Evolutionary conservation across 1,140 invertebrate species (phyloP).

Genomic region (Brachionus rubens): DNA sequence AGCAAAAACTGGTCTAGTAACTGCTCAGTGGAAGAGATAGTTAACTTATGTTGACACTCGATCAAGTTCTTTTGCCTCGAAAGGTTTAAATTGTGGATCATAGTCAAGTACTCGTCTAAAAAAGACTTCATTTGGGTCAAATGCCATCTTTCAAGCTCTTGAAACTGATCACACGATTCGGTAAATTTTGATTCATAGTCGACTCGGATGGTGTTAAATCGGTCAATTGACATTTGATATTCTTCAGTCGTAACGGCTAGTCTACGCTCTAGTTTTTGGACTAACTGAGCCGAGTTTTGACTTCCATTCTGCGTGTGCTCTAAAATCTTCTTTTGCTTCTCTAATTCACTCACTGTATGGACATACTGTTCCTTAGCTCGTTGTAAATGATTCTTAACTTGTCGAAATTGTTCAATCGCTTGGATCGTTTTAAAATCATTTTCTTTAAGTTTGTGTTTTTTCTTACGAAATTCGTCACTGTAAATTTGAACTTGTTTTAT

Average conservation of each 20-base stretch:
- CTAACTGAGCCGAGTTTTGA: neutral
- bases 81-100: neutral
- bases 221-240: neutral
- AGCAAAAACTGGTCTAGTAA: constrained; percentile 26
- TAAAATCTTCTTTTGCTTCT: constrained; percentile 23
- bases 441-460: constrained; percentile 22
- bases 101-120: neutral
- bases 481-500: constrained; percentile 42
- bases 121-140: constrained; percentile 14
- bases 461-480: neutral
- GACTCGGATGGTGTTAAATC: neutral
- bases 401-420: neutral
- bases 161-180: constrained; percentile 10
- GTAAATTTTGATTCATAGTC: neutral
- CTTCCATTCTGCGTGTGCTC: neutral
- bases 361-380: neutral
- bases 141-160: neutral
- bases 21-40: neutral
- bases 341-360: neutral
- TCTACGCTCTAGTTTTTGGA: constrained; percentile 10
- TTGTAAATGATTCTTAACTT: neutral
- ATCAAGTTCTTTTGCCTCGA: neutral
- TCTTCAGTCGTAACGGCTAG: neutral
- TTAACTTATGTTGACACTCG: neutral
- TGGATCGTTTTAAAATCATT: neutral